Percentiles rank a stretch among this genome's conserved stretches.
Conservation (phyloP, 2,113 vertebrate genomes). For the Brevimyrus niger region DNA sequence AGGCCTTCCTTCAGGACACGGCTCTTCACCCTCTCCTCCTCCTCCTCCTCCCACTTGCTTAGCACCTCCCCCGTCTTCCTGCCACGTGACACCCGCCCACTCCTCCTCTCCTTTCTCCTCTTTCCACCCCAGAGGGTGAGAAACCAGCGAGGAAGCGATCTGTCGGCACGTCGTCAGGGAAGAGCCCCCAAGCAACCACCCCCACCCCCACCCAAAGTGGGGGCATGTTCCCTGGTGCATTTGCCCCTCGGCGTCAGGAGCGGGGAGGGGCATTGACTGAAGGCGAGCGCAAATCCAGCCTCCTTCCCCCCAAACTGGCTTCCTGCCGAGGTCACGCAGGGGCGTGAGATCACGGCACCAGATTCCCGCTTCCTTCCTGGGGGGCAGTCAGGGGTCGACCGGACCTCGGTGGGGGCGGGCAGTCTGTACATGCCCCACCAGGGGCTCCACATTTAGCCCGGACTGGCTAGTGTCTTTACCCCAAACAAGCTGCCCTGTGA, state of each 20-base stretch:
- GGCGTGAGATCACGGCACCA: neutral
- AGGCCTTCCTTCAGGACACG: neutral
- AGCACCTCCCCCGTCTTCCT: neutral
- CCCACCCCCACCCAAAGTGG: neutral
- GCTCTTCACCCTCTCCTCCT: neutral
- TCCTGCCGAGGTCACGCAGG: neutral
- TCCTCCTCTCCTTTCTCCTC: neutral
- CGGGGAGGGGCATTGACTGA: neutral
- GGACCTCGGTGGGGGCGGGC: neutral
- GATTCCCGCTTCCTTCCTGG: constrained; percentile 2
- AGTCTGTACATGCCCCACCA: neutral
- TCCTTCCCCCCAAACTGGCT: neutral
- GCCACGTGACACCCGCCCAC: neutral
- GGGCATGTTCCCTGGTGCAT: neutral
- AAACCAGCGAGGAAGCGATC: neutral
- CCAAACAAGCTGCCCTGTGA: neutral
- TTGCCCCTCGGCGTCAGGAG: neutral
- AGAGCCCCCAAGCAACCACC: neutral
- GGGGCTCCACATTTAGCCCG: neutral
- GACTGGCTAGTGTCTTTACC: neutral
- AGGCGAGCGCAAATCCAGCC: neutral
- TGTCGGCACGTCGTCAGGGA: neutral
- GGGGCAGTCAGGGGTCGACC: neutral
- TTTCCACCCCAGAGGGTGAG: neutral
- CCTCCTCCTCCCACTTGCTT: neutral